phyloP scores from a whole-genome alignment of 1,140 invertebrate genomes.

The Drosophila varians region DNA sequence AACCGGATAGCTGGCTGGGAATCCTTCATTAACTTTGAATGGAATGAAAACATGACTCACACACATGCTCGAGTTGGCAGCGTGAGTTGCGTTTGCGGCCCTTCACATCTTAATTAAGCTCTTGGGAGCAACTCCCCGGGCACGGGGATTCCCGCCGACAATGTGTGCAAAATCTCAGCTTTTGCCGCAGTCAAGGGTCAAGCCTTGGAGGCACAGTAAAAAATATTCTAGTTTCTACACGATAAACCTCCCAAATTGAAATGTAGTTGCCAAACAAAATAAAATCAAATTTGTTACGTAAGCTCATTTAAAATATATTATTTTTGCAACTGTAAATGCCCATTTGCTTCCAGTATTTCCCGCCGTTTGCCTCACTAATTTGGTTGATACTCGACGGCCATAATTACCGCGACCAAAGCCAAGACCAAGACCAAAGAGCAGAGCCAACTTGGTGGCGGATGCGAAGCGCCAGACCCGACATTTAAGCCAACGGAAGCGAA shows the following conservation, averaged over 20 bases:
- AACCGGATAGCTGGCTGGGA: conserved; percentile 23
- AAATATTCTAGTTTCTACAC: neutral
- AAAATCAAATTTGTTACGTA: too few relatives aligned
- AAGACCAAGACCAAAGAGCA: conserved; percentile 11
- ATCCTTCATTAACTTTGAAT: conserved; percentile 79
- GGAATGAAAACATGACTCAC: conserved; percentile 58
- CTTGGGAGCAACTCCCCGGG: conserved; percentile 68
- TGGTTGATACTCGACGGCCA: conserved; percentile 62
- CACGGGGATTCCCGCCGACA: conserved; percentile 46
- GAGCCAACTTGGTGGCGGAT: conserved; percentile 44
- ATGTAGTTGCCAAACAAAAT: too few relatives aligned
- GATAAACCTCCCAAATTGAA: too few relatives aligned
- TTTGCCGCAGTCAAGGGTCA: conserved; percentile 38
- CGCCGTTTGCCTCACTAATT: conserved; percentile 52
- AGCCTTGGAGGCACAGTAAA: conserved; percentile 44
- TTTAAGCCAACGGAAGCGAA: conserved; percentile 77
- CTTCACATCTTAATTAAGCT: conserved; percentile 77
- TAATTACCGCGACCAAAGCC: conserved; percentile 58
- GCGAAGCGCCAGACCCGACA: conserved; percentile 51
- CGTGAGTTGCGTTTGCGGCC: conserved; percentile 41
- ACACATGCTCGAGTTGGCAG: conserved; percentile 28
- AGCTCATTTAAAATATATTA: too few relatives aligned
- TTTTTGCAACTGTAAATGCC: neutral
- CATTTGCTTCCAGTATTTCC: conserved; percentile 12
- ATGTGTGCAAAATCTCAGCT: conserved; percentile 69